phyloP scores from a whole-genome alignment of 2,797 vertebrate species.

The Pogonophryne albipinna region DNA sequence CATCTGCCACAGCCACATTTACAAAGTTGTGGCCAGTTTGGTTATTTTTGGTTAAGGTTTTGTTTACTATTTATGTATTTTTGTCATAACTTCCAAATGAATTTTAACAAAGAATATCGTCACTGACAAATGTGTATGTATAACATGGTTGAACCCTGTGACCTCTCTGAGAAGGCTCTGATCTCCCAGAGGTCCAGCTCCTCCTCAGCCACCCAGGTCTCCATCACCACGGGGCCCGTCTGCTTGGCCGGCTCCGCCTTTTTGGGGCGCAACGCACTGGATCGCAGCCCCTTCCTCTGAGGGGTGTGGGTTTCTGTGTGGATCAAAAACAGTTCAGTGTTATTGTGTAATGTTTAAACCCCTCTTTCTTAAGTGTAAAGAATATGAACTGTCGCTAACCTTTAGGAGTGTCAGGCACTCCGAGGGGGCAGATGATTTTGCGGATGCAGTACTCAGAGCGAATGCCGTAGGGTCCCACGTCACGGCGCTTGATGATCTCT shows the following conservation, averaged over 20 bases:
- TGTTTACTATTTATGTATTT: too few species aligned
- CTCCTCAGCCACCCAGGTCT: constrained; percentile 97
- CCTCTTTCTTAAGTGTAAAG: neutral
- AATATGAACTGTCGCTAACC: constrained; percentile 77
- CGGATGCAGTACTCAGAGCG: constrained; percentile 98
- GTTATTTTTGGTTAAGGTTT: too few species aligned
- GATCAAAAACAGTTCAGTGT: neutral
- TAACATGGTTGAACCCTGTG: neutral
- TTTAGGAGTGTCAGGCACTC: constrained; percentile 96
- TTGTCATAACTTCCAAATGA: too few species aligned
- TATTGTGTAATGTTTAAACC: neutral
- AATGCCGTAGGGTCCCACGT: constrained; percentile 95
- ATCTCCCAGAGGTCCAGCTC: constrained; percentile 99
- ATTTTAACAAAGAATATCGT: too few species aligned
- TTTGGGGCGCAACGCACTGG: constrained; percentile 97
- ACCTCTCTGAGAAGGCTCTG: constrained; percentile 97
- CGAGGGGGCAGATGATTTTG: constrained; percentile 98
- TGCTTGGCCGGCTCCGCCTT: constrained; percentile 96
- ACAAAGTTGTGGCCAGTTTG: too few species aligned
- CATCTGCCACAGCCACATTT: neutral
- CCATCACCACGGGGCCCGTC: constrained; percentile 95
- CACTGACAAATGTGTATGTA: too few species aligned
- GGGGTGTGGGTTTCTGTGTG: constrained; percentile 95
- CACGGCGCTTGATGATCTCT: constrained; percentile 97
- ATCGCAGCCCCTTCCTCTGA: constrained; percentile 97